Conservation (phyloP, 2,113 vertebrate genomes). For the Dryoscopus gambensis region DNA sequence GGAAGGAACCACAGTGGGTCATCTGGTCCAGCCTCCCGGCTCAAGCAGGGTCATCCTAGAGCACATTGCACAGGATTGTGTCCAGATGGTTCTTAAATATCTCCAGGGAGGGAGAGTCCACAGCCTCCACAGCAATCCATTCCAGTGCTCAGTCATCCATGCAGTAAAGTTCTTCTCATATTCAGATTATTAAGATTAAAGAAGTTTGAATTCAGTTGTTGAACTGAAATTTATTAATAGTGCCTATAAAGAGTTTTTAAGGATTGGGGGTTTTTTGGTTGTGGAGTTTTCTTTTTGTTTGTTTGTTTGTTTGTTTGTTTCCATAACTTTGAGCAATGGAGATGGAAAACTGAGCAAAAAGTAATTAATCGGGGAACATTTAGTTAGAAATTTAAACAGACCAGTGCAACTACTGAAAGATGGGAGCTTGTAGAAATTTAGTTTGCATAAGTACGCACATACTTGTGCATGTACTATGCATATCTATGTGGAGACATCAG, state of each 20-base stretch:
- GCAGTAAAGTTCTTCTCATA: neutral
- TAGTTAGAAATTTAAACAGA: neutral
- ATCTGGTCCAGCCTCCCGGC: neutral
- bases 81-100: neutral
- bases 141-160: neutral
- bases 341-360: neutral
- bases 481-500: neutral
- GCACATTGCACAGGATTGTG: neutral
- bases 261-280: rapidly evolving
- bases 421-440: neutral
- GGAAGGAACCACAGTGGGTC: neutral
- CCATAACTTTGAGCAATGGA: neutral
- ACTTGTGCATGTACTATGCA: too few species aligned
- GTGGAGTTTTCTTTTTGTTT: too few species aligned
- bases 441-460: neutral
- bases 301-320: neutral
- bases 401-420: neutral
- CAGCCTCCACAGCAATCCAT: neutral
- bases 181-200: neutral
- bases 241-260: neutral
- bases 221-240: neutral
- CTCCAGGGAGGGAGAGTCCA: neutral
- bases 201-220: neutral
- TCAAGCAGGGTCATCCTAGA: neutral
- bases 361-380: neutral